Percentiles rank a stretch among this genome's conserved stretches.
Evolutionary conservation across 2,113 vertebrate genomes (phyloP).

Genomic region (Spizaetus ornatus): DNA sequence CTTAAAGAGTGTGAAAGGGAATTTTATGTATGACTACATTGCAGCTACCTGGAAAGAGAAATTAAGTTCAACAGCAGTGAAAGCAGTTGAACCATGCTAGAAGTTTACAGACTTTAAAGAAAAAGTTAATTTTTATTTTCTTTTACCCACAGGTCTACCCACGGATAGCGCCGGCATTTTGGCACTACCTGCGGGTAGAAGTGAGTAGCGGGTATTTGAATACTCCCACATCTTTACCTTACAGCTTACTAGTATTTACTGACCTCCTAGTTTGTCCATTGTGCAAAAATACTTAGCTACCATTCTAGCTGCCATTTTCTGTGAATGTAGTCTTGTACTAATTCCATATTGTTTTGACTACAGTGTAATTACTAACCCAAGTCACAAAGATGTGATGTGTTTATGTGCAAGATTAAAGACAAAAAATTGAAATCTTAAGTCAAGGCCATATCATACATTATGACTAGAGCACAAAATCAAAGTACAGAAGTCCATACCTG

Average conservation of each 20-base stretch:
- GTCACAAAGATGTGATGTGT: not conserved
- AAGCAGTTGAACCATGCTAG: not conserved
- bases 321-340: conserved; percentile 26
- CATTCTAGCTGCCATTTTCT: conserved; percentile 59
- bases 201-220: conserved; percentile 72
- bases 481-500: conserved; percentile 18
- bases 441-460: conserved; percentile 42
- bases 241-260: conserved; percentile 25
- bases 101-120: conserved; percentile 44
- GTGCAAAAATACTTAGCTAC: conserved; percentile 21
- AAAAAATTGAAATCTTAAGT: not conserved
- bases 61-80: not conserved
- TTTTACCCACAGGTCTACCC: conserved; percentile 77
- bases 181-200: conserved; percentile 81
- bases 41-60: not conserved
- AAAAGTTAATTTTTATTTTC: conserved; percentile 71
- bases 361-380: conserved; percentile 18
- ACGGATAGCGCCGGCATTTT: conserved; percentile 78
- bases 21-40: not conserved
- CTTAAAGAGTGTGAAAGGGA: not conserved
- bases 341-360: conserved; percentile 30
- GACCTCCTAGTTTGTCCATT: conserved; percentile 35
- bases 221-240: conserved; percentile 54
- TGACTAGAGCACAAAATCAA: not conserved
- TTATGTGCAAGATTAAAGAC: not conserved